phyloP scores from a whole-genome alignment of 2,113 vertebrate species.

The Tachysurus fulvidraco region DNA sequence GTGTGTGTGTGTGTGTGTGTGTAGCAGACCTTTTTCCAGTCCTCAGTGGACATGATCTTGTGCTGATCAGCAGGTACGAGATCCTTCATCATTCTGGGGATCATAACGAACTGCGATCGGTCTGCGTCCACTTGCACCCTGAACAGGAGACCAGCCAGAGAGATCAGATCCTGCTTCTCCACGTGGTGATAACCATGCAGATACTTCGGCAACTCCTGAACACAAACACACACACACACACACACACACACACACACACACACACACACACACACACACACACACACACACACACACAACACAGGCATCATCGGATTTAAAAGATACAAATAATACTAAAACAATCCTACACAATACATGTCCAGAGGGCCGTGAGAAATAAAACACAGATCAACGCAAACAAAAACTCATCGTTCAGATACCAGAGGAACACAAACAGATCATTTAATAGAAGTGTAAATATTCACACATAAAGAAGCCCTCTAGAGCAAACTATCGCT shows the following conservation, averaged over 20 bases:
- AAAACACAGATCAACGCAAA: background rate
- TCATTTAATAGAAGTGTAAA: background rate
- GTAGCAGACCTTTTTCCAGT: conserved; percentile 87
- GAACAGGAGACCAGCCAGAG: conserved; percentile 84
- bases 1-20: background rate
- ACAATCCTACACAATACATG: background rate
- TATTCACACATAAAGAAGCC: background rate
- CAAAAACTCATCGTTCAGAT: background rate
- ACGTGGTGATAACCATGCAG: conserved; percentile 85
- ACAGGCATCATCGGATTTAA: background rate
- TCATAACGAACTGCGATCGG: conserved; percentile 74
- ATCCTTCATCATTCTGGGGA: conserved; percentile 82
- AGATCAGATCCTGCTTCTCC: conserved; percentile 79
- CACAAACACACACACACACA: conserved; percentile 25
- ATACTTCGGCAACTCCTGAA: conserved; percentile 87
- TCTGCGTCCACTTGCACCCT: conserved; percentile 78
- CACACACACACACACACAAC: background rate
- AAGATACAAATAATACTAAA: background rate
- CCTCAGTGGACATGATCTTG: conserved; percentile 76
- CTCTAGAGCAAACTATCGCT: too few species aligned
- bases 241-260: too few species aligned
- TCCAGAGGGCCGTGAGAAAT: background rate
- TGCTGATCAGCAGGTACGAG: conserved; percentile 84
- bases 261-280: too few species aligned
- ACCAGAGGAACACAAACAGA: background rate